Conservation (phyloP, 2,113 vertebrate genomes). For the Turnix velox region DNA sequence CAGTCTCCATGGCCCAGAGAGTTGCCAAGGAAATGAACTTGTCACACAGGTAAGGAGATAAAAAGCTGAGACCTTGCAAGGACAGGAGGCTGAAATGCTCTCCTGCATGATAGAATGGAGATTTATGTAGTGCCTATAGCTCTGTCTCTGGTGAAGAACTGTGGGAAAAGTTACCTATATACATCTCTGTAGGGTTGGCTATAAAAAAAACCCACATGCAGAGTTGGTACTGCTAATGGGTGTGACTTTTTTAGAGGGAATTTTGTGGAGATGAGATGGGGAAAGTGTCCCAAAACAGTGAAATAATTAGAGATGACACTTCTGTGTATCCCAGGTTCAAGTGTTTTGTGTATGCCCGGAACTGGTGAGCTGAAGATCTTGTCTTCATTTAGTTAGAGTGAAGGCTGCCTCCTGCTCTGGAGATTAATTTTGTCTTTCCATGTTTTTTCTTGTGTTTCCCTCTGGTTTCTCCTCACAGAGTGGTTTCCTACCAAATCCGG, state of each 20-base stretch:
- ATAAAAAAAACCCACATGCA: background rate
- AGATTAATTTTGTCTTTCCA: background rate
- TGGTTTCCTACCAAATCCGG: conserved; percentile 94
- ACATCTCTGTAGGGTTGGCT: background rate
- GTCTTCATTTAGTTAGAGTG: background rate
- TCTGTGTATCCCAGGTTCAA: background rate
- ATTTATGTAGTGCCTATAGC: background rate
- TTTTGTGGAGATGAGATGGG: background rate
- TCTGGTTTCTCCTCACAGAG: conserved; percentile 62
- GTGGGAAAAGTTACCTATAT: background rate
- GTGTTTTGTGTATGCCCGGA: background rate
- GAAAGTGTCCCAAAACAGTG: background rate
- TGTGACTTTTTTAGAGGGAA: background rate
- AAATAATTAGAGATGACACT: background rate
- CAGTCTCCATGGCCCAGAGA: conserved; percentile 92
- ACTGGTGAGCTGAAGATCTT: background rate
- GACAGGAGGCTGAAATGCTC: background rate
- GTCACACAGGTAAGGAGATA: conserved; percentile 76
- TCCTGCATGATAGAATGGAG: background rate
- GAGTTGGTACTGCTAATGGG: background rate
- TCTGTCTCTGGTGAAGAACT: background rate
- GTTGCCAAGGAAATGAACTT: conserved; percentile 95
- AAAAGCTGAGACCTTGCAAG: background rate
- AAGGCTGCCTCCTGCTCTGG: background rate
- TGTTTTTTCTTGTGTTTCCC: background rate